These are phyloP conservation scores for Drosophila novamexicana DNA, from an alignment of 1,140 invertebrate species.

Conservation along the genomic window DNA sequence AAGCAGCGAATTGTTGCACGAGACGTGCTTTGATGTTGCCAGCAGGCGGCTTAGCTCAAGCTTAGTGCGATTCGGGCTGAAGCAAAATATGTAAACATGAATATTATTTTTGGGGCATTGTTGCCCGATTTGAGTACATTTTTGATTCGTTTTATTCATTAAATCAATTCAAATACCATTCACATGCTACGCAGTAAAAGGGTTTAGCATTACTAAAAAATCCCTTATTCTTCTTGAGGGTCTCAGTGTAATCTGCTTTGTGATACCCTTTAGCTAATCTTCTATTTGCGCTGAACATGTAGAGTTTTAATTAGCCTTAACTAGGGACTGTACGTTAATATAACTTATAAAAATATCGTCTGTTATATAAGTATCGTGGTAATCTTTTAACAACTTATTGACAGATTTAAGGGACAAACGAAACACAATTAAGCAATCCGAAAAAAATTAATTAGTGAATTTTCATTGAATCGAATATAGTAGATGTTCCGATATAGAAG, in stretches of 20 bases:
- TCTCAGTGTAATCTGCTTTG: neutral
- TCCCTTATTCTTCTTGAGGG: neutral
- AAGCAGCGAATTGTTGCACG: constrained; percentile 27
- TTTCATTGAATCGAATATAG: no score
- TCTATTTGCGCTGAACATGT: neutral
- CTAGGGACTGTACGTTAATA: no score
- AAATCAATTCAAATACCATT: constrained; percentile 4
- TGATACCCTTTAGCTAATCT: neutral
- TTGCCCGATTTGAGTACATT: neutral
- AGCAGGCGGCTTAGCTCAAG: constrained; percentile 9
- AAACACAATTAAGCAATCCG: neutral
- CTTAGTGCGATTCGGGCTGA: neutral
- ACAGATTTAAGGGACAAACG: neutral
- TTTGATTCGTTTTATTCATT: neutral
- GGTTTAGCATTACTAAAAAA: neutral
- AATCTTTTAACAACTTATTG: neutral
- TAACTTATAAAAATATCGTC: no score
- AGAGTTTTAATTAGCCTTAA: neutral
- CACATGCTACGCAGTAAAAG: neutral
- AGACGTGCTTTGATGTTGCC: constrained; percentile 50
- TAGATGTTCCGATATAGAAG: no score
- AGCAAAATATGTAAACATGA: neutral
- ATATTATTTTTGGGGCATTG: neutral
- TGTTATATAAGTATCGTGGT: no score
- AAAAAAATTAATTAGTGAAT: no score